These are phyloP conservation scores for Drosophila bifasciata DNA, from an alignment of 1,140 invertebrate species.

Conservation along the genomic window DNA sequence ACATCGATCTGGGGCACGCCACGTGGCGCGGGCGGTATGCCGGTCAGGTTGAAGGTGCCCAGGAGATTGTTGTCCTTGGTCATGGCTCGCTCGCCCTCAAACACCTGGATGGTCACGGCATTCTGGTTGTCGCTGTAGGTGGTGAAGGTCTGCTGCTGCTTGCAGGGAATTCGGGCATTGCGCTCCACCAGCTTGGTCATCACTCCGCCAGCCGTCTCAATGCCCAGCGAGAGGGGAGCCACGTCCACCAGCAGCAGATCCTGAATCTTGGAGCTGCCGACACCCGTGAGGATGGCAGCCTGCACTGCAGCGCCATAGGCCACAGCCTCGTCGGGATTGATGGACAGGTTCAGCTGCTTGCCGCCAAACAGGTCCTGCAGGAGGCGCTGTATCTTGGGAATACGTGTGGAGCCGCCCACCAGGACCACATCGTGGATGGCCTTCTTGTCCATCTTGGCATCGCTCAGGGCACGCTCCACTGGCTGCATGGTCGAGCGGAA, in stretches of 20 bases:
- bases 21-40: slow-evolving; percentile 89
- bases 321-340: slow-evolving; percentile 92
- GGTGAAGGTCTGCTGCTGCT: slow-evolving; percentile 88
- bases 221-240: slow-evolving; percentile 89
- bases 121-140: slow-evolving; percentile 89
- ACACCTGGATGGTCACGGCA: slow-evolving; percentile 90
- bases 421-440: slow-evolving; percentile 88
- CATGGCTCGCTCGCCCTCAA: slow-evolving; percentile 90
- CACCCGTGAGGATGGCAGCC: slow-evolving; percentile 89
- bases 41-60: slow-evolving; percentile 90
- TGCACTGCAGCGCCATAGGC: slow-evolving; percentile 91
- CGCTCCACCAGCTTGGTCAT: slow-evolving; percentile 88
- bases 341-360: slow-evolving; percentile 88
- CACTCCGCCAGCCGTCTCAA: slow-evolving; percentile 89
- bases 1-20: slow-evolving; percentile 87
- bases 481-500: slow-evolving; percentile 89
- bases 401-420: slow-evolving; percentile 88
- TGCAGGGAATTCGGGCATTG: slow-evolving; percentile 89
- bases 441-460: slow-evolving; percentile 91
- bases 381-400: slow-evolving; percentile 88
- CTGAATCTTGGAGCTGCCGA: slow-evolving; percentile 89
- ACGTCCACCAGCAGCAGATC: slow-evolving; percentile 91
- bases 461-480: slow-evolving; percentile 89
- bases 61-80: slow-evolving; percentile 92
- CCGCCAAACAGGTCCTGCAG: slow-evolving; percentile 88